These are phyloP conservation scores for Listronotus oregonensis DNA, from an alignment of 1,140 invertebrate genomes.

Conservation along the genomic window DNA sequence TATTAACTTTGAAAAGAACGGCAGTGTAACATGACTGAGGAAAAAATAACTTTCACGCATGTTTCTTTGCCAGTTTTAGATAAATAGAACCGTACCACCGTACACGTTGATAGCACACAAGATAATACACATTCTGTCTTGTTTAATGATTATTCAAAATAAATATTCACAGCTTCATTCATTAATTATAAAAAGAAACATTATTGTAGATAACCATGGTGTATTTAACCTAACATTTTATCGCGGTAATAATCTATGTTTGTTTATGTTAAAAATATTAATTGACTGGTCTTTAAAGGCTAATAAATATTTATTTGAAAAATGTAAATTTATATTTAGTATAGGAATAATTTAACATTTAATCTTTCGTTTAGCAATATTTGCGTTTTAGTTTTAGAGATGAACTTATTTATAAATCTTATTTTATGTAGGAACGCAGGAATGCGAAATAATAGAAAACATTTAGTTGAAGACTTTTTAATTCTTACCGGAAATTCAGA, in stretches of 20 bases:
- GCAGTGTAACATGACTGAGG: neutral
- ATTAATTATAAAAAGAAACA: neutral
- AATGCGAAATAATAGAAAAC: too few relatives aligned
- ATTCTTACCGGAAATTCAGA: too few relatives aligned
- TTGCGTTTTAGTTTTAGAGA: too few relatives aligned
- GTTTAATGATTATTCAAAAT: neutral
- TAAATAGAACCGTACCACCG: constrained; percentile 1
- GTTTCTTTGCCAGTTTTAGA: constrained; percentile 1
- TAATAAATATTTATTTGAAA: constrained; percentile 12
- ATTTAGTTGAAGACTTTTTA: too few relatives aligned
- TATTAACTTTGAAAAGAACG: constrained; percentile 1
- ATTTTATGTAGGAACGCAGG: too few relatives aligned
- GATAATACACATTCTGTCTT: too few relatives aligned
- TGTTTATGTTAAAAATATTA: constrained; percentile 7
- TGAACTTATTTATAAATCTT: too few relatives aligned
- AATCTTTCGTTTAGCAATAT: too few relatives aligned
- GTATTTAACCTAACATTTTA: constrained; percentile 7
- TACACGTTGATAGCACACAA: neutral
- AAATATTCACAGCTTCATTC: constrained; percentile 9
- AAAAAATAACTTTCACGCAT: constrained; percentile 17
- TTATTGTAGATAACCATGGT: neutral
- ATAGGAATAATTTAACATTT: neutral
- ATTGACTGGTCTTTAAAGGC: constrained; percentile 1
- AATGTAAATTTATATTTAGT: neutral
- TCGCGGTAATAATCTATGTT: neutral